Conservation (phyloP, 2,888 invertebrate species). For the Tinea pellionella region DNA sequence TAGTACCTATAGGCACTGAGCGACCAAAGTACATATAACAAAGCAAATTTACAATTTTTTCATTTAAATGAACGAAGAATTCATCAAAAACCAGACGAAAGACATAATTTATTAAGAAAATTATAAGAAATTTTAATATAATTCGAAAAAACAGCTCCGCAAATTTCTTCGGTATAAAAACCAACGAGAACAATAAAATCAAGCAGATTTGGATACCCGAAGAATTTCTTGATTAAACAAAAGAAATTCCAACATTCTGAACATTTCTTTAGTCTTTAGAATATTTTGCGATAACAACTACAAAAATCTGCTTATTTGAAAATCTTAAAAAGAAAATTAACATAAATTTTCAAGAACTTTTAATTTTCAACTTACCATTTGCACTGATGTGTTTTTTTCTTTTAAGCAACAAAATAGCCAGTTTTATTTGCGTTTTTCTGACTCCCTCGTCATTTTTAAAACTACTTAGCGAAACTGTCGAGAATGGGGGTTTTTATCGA, state of each 20-base stretch:
- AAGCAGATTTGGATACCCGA: constrained; percentile 15
- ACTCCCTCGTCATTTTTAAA: constrained; percentile 47
- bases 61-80: no score
- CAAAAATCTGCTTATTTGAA: neutral
- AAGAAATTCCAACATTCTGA: constrained; percentile 27
- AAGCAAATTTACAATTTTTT: no score
- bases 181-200: neutral
- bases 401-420: neutral
- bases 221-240: constrained; percentile 35
- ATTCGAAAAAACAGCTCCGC: no score
- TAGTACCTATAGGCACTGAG: no score
- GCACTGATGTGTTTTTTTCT: neutral
- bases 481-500: constrained; percentile 32
- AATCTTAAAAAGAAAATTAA: neutral
- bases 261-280: neutral
- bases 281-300: neutral
- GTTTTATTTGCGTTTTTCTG: constrained; percentile 27
- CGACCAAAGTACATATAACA: no score
- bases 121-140: no score
- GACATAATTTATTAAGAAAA: no score
- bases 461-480: neutral
- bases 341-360: no score
- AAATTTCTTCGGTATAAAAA: no score
- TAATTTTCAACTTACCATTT: neutral
- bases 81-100: no score